Base-by-base conservation (phyloP, 2,797 vertebrate genomes). In the Manis javanica region DNA sequence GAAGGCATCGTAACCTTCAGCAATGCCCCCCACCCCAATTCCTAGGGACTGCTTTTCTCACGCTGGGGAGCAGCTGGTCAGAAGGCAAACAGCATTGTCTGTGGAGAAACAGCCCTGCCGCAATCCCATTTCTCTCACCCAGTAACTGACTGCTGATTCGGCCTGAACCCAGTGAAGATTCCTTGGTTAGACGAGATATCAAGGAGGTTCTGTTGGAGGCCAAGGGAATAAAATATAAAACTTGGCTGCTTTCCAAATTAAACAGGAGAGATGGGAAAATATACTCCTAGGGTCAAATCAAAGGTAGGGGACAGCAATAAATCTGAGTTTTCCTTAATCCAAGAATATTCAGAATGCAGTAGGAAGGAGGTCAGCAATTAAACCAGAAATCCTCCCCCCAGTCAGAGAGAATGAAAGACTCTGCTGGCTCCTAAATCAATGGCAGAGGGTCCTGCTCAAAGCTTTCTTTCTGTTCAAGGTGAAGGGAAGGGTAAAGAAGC, bases 211-310 rank as follows among this genome's bases (percentile, higher is more conserved):
- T 87, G 53, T 71, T 74, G 81, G 0, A 71, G 75, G 82, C 72
- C 34, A 89, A 86, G 61, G 64, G 42, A 90, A 79, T 72, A 39
- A 74, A 96, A 90, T 46, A 37, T 24, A 86, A 87, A 91, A 87
- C 61, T 29, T 77, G 72, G 94, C 61, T 93, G 90, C 63, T 87
- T 93, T 87, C 88, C 92, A 97, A 72, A 91, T 69, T 42, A 84
- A 87, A 83, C 31, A 93, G 49, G 31, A 66, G 55, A 93, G 53
- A 92, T 53, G 84, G 59, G 87, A 95, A 63, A 51, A 53, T 12
- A 77, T 31, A 79, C 18, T 19, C 61, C 16, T 63, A 75, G 49
- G 78, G 69, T 81, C 79, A 91, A 71, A 89, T 63, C 61, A 87
- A 63, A 74, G 49, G 31, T 85, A 91, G 63, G 29, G 39, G 18